phyloP scores from a whole-genome alignment of 2,888 invertebrate species.

The Troides helena region DNA sequence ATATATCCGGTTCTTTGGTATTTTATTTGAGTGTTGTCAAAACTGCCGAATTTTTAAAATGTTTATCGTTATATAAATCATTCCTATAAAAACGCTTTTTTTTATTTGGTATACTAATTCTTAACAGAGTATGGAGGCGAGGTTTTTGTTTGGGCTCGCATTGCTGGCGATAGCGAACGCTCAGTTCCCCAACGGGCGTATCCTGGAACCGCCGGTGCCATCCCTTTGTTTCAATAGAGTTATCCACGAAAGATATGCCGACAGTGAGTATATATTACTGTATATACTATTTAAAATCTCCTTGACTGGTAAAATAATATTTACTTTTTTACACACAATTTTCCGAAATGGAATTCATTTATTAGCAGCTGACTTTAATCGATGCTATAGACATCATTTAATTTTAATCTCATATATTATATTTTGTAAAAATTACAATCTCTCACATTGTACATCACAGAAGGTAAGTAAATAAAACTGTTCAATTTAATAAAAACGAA shows the following conservation, averaged over 20 bases:
- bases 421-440: no score
- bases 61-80: background rate
- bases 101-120: slow-evolving; percentile 16
- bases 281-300: background rate
- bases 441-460: no score
- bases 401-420: no score
- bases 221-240: slow-evolving; percentile 86
- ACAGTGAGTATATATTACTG: slow-evolving; percentile 79
- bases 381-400: no score
- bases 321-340: no score
- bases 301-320: background rate
- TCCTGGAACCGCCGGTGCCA: slow-evolving; percentile 89
- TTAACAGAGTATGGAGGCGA: slow-evolving; percentile 66
- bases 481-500: no score
- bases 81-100: background rate
- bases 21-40: background rate
- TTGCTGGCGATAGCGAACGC: slow-evolving; percentile 66
- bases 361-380: no score
- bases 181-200: slow-evolving; percentile 88
- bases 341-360: no score
- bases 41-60: background rate
- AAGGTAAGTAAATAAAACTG: no score
- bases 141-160: slow-evolving; percentile 46
- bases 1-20: slow-evolving; percentile 10
- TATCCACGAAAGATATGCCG: slow-evolving; percentile 85